Conservation (phyloP, 2,797 vertebrate species). For the Hyperoplus immaculatus region DNA sequence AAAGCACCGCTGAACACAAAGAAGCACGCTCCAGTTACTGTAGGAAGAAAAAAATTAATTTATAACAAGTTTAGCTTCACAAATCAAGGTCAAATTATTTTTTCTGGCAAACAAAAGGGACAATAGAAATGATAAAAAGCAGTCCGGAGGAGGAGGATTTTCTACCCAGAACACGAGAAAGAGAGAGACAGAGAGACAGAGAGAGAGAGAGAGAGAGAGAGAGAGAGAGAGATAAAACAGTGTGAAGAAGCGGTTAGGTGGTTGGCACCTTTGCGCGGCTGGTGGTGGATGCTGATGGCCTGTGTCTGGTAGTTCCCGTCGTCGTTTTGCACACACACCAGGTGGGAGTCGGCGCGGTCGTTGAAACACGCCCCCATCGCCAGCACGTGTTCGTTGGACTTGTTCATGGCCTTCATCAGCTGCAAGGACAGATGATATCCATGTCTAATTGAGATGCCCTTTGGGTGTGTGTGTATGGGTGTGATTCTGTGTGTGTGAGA, state of each 20-base stretch:
- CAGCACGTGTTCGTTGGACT: constrained; percentile 98
- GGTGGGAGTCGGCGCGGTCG: constrained; percentile 95
- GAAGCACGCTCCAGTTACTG: constrained; percentile 98
- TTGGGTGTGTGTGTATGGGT: constrained; percentile 19
- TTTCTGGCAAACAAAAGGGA: constrained; percentile 16
- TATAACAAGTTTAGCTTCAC: background rate
- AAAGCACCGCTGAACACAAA: constrained; percentile 99
- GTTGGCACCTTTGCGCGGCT: constrained; percentile 92
- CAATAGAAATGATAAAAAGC: background rate
- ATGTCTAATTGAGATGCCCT: constrained; percentile 48
- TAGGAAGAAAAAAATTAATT: constrained; percentile 38
- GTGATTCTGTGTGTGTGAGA: too few relatives aligned
- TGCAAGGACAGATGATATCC: constrained; percentile 76
- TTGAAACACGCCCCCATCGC: constrained; percentile 98
- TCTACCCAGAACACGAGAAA: background rate
- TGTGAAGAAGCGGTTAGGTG: background rate
- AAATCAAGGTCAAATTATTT: background rate
- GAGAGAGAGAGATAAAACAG: background rate
- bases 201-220: background rate
- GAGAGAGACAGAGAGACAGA: background rate
- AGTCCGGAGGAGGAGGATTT: constrained; percentile 8
- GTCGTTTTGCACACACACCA: constrained; percentile 98
- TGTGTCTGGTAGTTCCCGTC: constrained; percentile 99
- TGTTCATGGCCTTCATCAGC: constrained; percentile 99
- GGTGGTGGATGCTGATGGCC: constrained; percentile 99